These are phyloP conservation scores for Lydus trimaculatus DNA, from an alignment of 2,888 invertebrate genomes.

Conservation along the genomic window DNA sequence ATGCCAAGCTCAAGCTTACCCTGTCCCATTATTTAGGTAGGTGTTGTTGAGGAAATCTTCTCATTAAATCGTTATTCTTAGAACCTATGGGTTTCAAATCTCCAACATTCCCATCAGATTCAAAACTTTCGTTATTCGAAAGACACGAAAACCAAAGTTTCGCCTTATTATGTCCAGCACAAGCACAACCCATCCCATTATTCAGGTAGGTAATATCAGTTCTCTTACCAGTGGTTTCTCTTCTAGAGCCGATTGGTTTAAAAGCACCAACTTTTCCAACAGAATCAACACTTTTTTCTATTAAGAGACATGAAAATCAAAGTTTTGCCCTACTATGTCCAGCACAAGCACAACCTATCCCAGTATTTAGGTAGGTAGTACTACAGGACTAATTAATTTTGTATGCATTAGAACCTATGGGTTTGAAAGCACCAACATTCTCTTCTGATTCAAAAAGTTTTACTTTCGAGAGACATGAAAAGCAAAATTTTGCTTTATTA, in stretches of 20 bases:
- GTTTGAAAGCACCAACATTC: conserved; percentile 63
- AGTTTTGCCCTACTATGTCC: conserved; percentile 77
- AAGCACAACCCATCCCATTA: conserved; percentile 71
- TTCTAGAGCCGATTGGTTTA: conserved; percentile 64
- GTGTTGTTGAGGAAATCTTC: conserved; percentile 41
- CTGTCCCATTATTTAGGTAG: conserved; percentile 71
- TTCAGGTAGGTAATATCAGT: conserved; percentile 46
- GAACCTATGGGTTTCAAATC: conserved; percentile 63
- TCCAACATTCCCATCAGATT: conserved; percentile 59
- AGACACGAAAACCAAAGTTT: conserved; percentile 51
- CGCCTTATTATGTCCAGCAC: conserved; percentile 64
- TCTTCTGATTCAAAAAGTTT: conserved; percentile 61
- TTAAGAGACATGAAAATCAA: conserved; percentile 62
- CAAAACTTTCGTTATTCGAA: conserved; percentile 45
- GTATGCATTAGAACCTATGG: conserved; percentile 62
- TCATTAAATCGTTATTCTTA: conserved; percentile 44
- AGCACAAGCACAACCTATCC: conserved; percentile 76
- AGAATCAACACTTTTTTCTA: conserved; percentile 62
- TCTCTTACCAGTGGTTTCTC: neutral
- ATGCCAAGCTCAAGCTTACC: conserved; percentile 68
- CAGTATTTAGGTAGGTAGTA: conserved; percentile 69
- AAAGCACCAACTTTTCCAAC: conserved; percentile 62
- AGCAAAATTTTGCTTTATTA: conserved; percentile 62
- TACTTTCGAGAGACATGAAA: conserved; percentile 59
- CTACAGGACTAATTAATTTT: neutral